A percentile compares a stretch with the other conserved stretches of the same genome.
Conservation (phyloP, 2,888 invertebrate genomes). For the Aricia artaxerxes region DNA sequence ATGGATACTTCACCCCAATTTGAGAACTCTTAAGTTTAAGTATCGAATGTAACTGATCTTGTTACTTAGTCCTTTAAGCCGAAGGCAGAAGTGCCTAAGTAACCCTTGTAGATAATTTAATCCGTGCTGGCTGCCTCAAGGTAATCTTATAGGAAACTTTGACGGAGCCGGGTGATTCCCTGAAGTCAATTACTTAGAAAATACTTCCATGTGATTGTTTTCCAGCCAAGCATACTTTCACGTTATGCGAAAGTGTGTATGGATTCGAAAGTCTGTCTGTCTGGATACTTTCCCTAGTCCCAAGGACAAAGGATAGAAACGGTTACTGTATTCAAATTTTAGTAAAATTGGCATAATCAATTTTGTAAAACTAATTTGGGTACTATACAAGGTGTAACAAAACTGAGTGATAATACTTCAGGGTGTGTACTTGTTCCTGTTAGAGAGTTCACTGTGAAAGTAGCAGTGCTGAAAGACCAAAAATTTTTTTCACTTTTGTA, state of each 20-base stretch:
- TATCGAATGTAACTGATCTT: conserved; percentile 1
- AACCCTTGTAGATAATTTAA: conserved; percentile 25
- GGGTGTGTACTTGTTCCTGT: too few relatives aligned
- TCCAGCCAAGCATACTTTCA: neutral
- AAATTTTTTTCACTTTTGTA: too few relatives aligned
- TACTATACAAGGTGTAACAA: too few relatives aligned
- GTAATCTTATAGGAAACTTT: conserved; percentile 20
- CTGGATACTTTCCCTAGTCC: neutral
- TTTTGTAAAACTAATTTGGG: too few relatives aligned
- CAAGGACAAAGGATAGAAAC: too few relatives aligned
- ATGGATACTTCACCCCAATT: neutral
- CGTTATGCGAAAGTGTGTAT: neutral
- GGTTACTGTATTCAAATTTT: too few relatives aligned
- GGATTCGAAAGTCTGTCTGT: neutral
- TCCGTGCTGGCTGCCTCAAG: neutral
- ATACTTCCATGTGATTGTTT: neutral
- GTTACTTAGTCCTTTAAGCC: conserved; percentile 19
- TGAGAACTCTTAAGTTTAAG: neutral
- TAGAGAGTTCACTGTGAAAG: too few relatives aligned
- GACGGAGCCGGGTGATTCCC: neutral
- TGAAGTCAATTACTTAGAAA: neutral
- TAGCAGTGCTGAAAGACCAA: too few relatives aligned
- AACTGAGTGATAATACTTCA: too few relatives aligned
- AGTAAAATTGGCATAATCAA: too few relatives aligned
- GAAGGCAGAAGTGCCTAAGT: conserved; percentile 17